Base-by-base conservation (phyloP, 2,113 vertebrate genomes). In the Paratilapia polleni region DNA sequence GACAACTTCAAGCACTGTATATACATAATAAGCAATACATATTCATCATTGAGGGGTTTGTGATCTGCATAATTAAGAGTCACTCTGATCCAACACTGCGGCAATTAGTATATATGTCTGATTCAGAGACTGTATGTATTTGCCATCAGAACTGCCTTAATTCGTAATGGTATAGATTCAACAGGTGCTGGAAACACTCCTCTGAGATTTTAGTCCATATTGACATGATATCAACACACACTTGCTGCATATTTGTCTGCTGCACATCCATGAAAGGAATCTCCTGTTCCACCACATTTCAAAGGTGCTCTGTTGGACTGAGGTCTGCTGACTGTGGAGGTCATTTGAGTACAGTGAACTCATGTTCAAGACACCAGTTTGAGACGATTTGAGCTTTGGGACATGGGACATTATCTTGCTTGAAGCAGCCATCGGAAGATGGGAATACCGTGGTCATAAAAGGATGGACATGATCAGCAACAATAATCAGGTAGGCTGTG, bases 301-400 rank as follows among this genome's bases (percentile, higher is more conserved):
- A n/a, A n/a, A n/a, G n/a, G n/a, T n/a, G n/a, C 61, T 63, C 61
- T 38, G 19, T 26, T 22, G 19, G 64, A 47, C 47, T 49, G 41
- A 68, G 22, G 26, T 17, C 63, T 1, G 8, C 9, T 14, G 63
- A 66, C 63, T 68, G 0, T 68, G 38, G 22, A 68, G 14, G 24
- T 41, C 64, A 47, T 47, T 47, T 14, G n/a, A n/a, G n/a, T n/a
- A n/a, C n/a, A n/a, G n/a, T n/a, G n/a, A n/a, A n/a, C n/a, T 68
- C 64, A 26, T 19, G 38, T n/a, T n/a, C n/a, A n/a, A n/a, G n/a
- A n/a, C n/a, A n/a, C n/a, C n/a, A n/a, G n/a, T n/a, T n/a, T n/a
- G n/a, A n/a, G n/a, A n/a, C n/a, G n/a, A n/a, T n/a, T 68, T 47
- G 63, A 66, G n/a, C 41, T 66, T 66, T 66, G 63, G 22, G 36